phyloP scores from a whole-genome alignment of 2,888 invertebrate genomes.

The Periphyllus acericola region DNA sequence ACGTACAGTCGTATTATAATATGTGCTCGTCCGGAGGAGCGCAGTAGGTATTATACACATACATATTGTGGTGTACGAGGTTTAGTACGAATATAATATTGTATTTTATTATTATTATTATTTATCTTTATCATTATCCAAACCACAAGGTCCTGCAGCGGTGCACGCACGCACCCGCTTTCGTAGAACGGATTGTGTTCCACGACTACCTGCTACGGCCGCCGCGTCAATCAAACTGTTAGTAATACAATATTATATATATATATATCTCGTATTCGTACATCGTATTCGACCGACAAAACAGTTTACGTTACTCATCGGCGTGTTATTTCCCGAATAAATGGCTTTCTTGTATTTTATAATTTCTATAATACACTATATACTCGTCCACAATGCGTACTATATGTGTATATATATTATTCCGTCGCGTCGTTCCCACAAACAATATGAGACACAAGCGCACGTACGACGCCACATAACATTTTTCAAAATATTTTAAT shows the following conservation, averaged over 20 bases:
- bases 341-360: too few species aligned
- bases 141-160: not conserved
- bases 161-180: conserved; percentile 2
- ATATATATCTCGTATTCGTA: not conserved
- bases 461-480: too few species aligned
- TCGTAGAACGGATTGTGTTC: conserved; percentile 54
- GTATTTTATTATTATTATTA: not conserved
- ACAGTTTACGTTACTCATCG: not conserved
- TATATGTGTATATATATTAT: too few species aligned
- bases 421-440: too few species aligned
- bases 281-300: not conserved
- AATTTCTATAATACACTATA: too few species aligned
- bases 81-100: not conserved
- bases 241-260: not conserved
- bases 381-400: too few species aligned
- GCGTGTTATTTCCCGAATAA: not conserved
- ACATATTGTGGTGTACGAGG: too few species aligned
- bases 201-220: not conserved
- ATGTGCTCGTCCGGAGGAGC: too few species aligned
- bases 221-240: conserved; percentile 27
- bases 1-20: too few species aligned
- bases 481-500: too few species aligned
- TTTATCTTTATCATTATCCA: conserved; percentile 14
- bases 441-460: too few species aligned
- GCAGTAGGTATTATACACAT: too few species aligned